Conservation (phyloP, 2,113 vertebrate species). For the Dromaius novaehollandiae region DNA sequence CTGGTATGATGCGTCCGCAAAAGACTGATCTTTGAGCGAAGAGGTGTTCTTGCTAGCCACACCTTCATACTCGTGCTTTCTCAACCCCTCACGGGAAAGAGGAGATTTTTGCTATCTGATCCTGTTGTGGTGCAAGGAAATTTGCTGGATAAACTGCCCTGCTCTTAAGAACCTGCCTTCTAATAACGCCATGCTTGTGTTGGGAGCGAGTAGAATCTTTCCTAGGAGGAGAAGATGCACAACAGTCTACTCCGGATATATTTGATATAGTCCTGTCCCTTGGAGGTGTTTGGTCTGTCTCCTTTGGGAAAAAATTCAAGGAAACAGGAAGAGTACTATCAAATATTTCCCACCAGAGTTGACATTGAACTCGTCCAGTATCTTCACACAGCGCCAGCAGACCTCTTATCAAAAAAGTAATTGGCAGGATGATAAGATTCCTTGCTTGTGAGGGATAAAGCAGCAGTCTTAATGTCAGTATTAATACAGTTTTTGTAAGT, state of each 20-base stretch:
- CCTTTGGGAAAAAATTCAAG: background rate
- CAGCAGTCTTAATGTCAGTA: background rate
- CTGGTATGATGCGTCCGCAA: background rate
- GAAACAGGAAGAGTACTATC: background rate
- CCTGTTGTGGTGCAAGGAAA: background rate
- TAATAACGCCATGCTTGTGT: background rate
- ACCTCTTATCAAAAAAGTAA: background rate
- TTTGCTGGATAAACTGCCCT: background rate
- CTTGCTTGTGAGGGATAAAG: background rate
- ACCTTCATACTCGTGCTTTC: background rate
- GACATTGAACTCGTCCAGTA: background rate
- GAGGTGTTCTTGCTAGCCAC: background rate
- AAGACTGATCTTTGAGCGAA: background rate
- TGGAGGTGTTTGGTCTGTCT: background rate
- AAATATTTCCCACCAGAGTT: background rate
- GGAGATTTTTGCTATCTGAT: background rate
- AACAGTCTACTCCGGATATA: background rate
- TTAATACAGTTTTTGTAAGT: background rate
- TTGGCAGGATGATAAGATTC: background rate
- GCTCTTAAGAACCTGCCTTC: background rate
- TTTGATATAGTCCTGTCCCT: background rate
- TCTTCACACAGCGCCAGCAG: background rate
- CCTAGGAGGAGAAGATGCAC: background rate
- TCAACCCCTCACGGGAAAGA: background rate
- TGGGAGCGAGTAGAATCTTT: background rate